Evolutionary conservation across 64 coral and sea anemone genomes (phyloP).

Genomic region (Stichodactyla mertensii): DNA sequence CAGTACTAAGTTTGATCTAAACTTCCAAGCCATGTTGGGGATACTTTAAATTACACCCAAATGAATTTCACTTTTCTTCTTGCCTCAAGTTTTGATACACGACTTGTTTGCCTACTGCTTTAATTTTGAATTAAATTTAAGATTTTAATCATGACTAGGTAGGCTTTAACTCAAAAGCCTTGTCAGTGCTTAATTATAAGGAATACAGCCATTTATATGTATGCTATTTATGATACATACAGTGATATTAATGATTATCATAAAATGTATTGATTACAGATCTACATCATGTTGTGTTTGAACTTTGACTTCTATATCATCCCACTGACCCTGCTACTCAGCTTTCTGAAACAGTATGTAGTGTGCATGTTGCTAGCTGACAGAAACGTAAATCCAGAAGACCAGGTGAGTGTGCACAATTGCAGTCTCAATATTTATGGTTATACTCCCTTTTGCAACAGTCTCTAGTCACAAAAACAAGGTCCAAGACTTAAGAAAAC

Average conservation of each 20-base stretch:
- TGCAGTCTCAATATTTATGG: no score
- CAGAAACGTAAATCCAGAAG: constrained; percentile 85
- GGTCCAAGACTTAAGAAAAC: no score
- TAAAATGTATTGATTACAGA: constrained; percentile 27
- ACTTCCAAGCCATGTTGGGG: not conserved
- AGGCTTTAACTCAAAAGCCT: no score
- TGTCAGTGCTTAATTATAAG: no score
- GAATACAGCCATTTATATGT: no score
- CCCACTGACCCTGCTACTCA: constrained; percentile 77
- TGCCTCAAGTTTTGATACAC: no score
- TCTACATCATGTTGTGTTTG: constrained; percentile 97
- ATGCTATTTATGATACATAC: not conserved
- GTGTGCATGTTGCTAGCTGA: constrained; percentile 88
- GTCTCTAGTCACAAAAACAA: no score
- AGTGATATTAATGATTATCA: not conserved
- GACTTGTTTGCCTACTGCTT: no score
- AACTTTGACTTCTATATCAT: constrained; percentile 99
- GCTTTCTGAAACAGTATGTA: constrained; percentile 96
- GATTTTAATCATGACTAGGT: no score
- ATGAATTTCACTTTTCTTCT: no score
- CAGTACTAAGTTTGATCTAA: not conserved
- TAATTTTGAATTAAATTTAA: no score
- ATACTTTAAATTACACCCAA: not conserved
- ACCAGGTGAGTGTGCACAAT: constrained; percentile 54
- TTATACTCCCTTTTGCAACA: no score